Evolutionary conservation across 2,797 vertebrate species (phyloP).

Genomic region (Alcedo quadribrachys): DNA sequence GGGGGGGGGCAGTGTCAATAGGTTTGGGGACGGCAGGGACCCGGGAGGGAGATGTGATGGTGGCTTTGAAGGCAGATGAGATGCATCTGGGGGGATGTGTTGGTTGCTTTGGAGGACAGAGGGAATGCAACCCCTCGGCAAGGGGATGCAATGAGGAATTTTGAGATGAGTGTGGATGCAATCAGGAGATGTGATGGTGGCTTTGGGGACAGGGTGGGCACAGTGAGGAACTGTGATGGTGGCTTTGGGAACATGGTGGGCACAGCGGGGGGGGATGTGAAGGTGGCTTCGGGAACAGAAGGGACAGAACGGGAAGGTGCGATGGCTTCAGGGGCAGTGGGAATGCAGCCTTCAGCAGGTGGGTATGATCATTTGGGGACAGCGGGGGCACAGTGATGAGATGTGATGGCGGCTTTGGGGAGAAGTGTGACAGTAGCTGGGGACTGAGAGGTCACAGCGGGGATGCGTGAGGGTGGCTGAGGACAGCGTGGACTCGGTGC

Average conservation of each 20-base stretch:
- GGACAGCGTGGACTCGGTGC: too few species aligned
- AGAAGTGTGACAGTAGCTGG: too few species aligned
- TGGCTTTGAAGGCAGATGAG: background rate
- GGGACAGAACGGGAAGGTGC: accelerated
- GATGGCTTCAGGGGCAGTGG: background rate
- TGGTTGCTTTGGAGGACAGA: background rate
- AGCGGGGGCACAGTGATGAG: too few species aligned
- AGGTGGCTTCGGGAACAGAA: background rate
- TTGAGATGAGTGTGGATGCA: background rate
- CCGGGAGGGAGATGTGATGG: background rate
- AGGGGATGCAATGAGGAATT: background rate
- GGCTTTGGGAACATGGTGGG: background rate
- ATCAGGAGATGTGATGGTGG: accelerated
- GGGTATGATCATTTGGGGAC: background rate
- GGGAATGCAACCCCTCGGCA: background rate
- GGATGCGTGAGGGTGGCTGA: background rate
- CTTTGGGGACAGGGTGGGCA: background rate
- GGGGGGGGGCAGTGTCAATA: background rate
- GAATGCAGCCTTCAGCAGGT: too few species aligned
- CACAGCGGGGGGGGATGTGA: accelerated
- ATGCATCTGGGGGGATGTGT: accelerated
- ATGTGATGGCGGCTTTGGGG: background rate
- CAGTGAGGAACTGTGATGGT: accelerated
- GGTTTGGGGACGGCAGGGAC: background rate
- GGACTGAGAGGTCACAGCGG: too few species aligned